phyloP scores from a whole-genome alignment of 1,140 invertebrate species.

The Drosophila sproati region DNA sequence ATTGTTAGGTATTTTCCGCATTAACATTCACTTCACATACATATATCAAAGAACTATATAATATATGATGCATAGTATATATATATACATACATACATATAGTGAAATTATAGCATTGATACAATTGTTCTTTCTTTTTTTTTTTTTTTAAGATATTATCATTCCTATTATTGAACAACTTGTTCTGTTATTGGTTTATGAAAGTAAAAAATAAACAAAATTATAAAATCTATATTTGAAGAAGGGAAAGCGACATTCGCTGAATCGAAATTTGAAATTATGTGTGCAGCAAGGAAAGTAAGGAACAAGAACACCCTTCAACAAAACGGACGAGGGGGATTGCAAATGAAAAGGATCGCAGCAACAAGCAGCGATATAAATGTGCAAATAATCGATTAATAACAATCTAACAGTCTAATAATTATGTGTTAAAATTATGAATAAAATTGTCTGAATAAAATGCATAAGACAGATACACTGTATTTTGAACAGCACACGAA shows the following conservation, averaged over 20 bases:
- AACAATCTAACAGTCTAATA: background rate
- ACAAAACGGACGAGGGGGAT: too few species aligned
- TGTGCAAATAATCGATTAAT: too few species aligned
- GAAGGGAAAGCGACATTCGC: background rate
- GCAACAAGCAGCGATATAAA: background rate
- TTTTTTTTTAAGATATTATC: background rate
- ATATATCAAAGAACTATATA: background rate
- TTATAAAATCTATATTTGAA: background rate
- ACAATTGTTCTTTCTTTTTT: background rate
- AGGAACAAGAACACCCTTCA: too few species aligned
- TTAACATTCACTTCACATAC: background rate
- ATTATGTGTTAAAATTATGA: background rate
- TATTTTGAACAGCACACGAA: background rate
- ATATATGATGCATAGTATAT: background rate
- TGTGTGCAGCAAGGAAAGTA: too few species aligned
- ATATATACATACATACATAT: background rate
- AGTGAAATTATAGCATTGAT: background rate
- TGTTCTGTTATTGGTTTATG: background rate
- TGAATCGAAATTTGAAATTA: too few species aligned
- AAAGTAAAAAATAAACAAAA: too few species aligned
- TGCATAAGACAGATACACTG: background rate
- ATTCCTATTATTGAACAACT: background rate
- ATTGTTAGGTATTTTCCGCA: background rate
- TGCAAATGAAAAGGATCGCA: too few species aligned
- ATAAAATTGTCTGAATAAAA: background rate